Evolutionary conservation across 2,888 invertebrate genomes (phyloP), one percentile per base, ranked within the genome.

Genomic region (Acanthosepion pharaonis): DNA sequence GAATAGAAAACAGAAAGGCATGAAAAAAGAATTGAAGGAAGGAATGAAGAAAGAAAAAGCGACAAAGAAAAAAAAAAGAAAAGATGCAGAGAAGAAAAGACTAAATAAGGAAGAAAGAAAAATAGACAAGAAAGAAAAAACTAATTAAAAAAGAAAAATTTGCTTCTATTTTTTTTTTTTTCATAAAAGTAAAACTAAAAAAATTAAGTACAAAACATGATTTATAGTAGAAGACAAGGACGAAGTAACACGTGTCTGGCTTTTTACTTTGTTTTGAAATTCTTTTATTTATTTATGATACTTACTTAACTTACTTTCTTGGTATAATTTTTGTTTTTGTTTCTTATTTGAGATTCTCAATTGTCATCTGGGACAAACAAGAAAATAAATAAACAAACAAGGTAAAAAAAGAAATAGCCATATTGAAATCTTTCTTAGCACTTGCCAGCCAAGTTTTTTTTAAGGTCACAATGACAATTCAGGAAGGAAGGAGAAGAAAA

Each of bases 381-480:
- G 25, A 28, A 9, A n/a, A 78, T n/a, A 78, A 28, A 78, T n/a
- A n/a, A 78, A 78, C n/a, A n/a, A 78, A n/a, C 1, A n/a, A 8
- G n/a, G 6, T 78, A 28, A 78, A 28, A 64, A 25, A 8, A 25
- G 9, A 28, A 64, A 28, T 28, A 6, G 78, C n/a, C 78, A n/a
- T n/a, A 2, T 78, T n/a, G 28, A 28, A 78, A n/a, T 78, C 78
- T 78, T 78, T 78, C 20, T 20, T 28, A n/a, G 8, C 8, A n/a
- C 78, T n/a, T n/a, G 6, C 78, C n/a, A 15, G 11, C 78, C n/a
- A 78, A 78, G 78, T 78, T n/a, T 78, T 78, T 78, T 78, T 78
- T 78, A n/a, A 28, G 78, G 78, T 78, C 78, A 78, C 78, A 78
- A 78, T 78, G 78, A 78, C 78, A 78, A 78, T 78, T 78, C n/a